Percentiles rank a stretch among this genome's conserved stretches.
These are phyloP conservation scores for Sminthurides aquaticus DNA, from an alignment of 2,888 invertebrate species.

Conservation along the genomic window DNA sequence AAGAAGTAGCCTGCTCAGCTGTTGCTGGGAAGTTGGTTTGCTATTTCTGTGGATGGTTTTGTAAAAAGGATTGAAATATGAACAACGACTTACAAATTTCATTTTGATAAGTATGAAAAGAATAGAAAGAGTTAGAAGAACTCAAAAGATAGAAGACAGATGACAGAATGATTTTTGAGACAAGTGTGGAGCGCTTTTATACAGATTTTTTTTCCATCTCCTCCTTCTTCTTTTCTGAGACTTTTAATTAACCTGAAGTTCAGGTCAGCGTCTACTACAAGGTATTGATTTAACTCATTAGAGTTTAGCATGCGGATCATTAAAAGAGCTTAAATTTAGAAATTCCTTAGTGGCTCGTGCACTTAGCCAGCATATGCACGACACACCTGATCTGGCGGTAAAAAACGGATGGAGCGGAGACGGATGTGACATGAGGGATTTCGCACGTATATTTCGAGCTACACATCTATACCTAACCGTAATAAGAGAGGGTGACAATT, in stretches of 20 bases:
- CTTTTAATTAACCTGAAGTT: slow-evolving; percentile 6
- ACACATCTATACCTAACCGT: too few species aligned
- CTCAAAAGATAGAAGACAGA: slow-evolving; percentile 1
- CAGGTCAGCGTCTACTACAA: neutral
- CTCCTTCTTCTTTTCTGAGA: neutral
- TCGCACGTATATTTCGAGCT: too few species aligned
- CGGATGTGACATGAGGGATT: too few species aligned
- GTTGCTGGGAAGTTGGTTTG: too few species aligned
- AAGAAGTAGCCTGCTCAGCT: too few species aligned
- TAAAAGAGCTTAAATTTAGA: slow-evolving; percentile 8
- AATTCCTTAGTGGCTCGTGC: neutral
- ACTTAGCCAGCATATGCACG: neutral
- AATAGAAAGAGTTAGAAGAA: slow-evolving; percentile 2
- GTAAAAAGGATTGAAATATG: too few species aligned
- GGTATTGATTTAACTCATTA: neutral
- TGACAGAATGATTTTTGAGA: slow-evolving; percentile 4
- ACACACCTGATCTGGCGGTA: neutral
- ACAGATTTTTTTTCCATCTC: neutral
- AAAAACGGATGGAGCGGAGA: too few species aligned
- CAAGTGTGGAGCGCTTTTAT: neutral
- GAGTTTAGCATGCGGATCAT: neutral
- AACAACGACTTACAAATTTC: slow-evolving; percentile 1
- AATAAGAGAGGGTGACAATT: neutral
- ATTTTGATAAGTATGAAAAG: neutral
- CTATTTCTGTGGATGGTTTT: too few species aligned